phyloP scores from a whole-genome alignment of 2,113 vertebrate genomes.

The Nothobranchius kuhntae region DNA sequence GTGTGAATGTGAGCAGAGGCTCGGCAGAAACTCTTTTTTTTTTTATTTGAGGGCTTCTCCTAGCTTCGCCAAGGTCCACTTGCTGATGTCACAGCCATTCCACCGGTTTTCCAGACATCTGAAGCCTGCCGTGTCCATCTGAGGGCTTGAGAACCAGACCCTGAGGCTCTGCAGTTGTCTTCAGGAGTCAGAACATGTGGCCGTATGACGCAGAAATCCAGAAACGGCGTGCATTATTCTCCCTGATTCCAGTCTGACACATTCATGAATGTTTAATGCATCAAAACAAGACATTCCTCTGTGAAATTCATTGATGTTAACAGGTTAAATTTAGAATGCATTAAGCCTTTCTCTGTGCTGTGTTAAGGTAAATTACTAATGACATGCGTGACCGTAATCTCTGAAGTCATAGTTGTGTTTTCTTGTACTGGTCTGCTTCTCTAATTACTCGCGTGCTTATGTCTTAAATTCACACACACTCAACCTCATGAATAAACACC shows the following conservation, averaged over 20 bases:
- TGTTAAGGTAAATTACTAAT: constrained; percentile 62
- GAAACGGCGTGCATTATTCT: constrained; percentile 44
- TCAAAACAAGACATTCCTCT: constrained; percentile 29
- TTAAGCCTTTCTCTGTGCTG: constrained; percentile 55
- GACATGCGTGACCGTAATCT: constrained; percentile 57
- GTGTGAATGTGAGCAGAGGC: constrained; percentile 77
- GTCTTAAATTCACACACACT: constrained; percentile 58
- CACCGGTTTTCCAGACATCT: constrained; percentile 68
- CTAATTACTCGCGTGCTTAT: constrained; percentile 62
- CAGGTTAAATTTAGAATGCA: constrained; percentile 55
- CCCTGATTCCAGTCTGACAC: constrained; percentile 34
- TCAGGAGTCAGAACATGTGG: constrained; percentile 43
- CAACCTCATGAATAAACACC: constrained; percentile 1
- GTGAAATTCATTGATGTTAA: constrained; percentile 40
- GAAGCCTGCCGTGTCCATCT: constrained; percentile 34
- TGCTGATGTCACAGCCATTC: constrained; percentile 65
- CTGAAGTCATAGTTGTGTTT: constrained; percentile 70
- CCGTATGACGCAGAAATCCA: constrained; percentile 39
- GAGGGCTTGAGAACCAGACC: constrained; percentile 42
- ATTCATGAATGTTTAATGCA: constrained; percentile 48
- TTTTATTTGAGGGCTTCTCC: constrained; percentile 36
- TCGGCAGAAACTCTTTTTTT: constrained; percentile 54
- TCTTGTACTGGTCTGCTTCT: constrained; percentile 64
- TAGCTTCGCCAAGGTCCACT: constrained; percentile 40
- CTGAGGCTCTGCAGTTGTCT: constrained; percentile 34